Evolutionary conservation across 2,797 vertebrate species (phyloP).

Genomic region (Vireo griseus): DNA sequence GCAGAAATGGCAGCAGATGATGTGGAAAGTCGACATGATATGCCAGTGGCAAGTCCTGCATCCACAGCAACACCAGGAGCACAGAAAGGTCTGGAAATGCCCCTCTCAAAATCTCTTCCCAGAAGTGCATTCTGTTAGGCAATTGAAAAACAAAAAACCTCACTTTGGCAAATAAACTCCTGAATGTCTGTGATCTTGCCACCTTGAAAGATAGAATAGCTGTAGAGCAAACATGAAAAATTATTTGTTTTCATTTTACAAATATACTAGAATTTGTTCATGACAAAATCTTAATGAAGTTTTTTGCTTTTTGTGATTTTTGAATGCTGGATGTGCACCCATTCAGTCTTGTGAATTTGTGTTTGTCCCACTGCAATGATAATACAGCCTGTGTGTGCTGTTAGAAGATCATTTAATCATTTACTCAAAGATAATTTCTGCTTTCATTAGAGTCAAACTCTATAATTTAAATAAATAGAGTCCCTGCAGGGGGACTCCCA

Average conservation of each 20-base stretch:
- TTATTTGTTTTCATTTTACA: background rate
- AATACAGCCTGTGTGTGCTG: background rate
- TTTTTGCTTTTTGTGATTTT: background rate
- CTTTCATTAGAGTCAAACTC: background rate
- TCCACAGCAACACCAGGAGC: background rate
- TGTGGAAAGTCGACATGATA: background rate
- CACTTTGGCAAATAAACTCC: background rate
- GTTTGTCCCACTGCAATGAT: background rate
- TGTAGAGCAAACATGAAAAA: background rate
- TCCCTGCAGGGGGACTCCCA: background rate
- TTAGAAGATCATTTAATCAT: background rate
- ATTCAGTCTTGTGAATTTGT: background rate
- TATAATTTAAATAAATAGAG: background rate
- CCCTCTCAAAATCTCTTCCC: background rate
- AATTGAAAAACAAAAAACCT: background rate
- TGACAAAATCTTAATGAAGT: background rate
- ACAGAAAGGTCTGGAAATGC: background rate
- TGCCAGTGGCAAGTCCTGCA: background rate
- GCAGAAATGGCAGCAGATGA: background rate
- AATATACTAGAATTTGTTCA: background rate
- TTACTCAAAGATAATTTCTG: constrained; percentile 1
- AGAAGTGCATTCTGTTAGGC: background rate
- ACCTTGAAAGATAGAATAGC: background rate
- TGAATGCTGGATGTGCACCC: background rate
- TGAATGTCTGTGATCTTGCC: background rate